Evolutionary conservation across 2,797 vertebrate genomes (phyloP).

Genomic region (Pseudocheirus occidentalis): DNA sequence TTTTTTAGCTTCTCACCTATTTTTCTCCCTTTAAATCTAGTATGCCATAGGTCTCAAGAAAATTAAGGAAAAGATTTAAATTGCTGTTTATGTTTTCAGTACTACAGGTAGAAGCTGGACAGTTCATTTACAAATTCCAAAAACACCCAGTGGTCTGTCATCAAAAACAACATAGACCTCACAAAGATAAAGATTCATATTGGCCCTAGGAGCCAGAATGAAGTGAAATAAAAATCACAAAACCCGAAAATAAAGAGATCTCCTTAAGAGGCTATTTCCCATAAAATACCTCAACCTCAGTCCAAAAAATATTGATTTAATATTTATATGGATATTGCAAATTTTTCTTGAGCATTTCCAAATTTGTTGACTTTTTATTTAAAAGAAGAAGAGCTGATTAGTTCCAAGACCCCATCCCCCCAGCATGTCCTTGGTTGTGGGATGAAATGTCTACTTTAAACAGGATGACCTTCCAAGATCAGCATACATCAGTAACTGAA

Average conservation of each 20-base stretch:
- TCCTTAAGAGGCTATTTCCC: conserved; percentile 38
- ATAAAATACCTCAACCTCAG: conserved; percentile 57
- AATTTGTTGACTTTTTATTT: conserved; percentile 49
- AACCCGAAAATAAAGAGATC: conserved; percentile 38
- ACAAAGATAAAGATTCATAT: conserved; percentile 34
- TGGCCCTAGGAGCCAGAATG: background rate
- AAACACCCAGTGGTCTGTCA: background rate
- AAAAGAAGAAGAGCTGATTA: conserved; percentile 34
- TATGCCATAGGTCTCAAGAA: conserved; percentile 14
- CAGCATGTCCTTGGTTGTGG: background rate
- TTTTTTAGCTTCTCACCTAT: conserved; percentile 17
- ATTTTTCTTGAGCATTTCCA: conserved; percentile 31
- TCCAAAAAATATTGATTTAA: conserved; percentile 44
- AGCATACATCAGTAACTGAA: background rate
- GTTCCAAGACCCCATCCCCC: background rate
- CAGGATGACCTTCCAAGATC: background rate
- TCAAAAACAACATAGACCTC: conserved; percentile 41
- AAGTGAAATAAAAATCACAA: conserved; percentile 31
- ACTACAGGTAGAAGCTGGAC: background rate
- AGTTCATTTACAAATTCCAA: background rate
- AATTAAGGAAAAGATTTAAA: background rate
- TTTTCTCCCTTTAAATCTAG: conserved; percentile 32
- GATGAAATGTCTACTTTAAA: conserved; percentile 49
- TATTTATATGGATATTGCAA: conserved; percentile 38
- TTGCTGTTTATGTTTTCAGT: background rate